These are phyloP conservation scores for Drosophila formosana DNA, from an alignment of 2,888 invertebrate species.

Conservation along the genomic window DNA sequence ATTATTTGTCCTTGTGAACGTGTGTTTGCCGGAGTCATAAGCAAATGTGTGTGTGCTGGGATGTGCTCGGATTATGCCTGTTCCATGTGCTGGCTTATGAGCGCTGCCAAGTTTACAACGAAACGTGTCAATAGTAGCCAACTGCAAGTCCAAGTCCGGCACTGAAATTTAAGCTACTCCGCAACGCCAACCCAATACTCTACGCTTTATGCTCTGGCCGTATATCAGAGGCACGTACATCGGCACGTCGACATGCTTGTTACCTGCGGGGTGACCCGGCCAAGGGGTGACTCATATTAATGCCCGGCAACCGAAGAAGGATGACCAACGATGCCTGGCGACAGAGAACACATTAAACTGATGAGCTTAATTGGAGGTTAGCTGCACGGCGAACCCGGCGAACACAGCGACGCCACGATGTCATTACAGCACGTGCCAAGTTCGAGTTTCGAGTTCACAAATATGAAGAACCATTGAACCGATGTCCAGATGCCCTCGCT, in stretches of 20 bases:
- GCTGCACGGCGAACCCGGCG: constrained; percentile 53
- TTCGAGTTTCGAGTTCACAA: not conserved
- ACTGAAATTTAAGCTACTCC: constrained; percentile 71
- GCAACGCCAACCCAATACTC: constrained; percentile 16
- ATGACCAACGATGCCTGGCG: constrained; percentile 43
- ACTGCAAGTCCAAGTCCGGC: constrained; percentile 44
- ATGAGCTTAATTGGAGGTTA: constrained; percentile 81
- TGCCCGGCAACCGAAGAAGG: constrained; percentile 43
- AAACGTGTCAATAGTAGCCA: constrained; percentile 73
- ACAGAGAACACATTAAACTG: constrained; percentile 77
- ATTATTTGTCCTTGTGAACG: constrained; percentile 3
- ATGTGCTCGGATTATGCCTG: constrained; percentile 75
- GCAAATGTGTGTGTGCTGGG: constrained; percentile 76
- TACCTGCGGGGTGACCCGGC: constrained; percentile 48
- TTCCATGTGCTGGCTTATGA: constrained; percentile 71
- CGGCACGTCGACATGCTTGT: constrained; percentile 68
- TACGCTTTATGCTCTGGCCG: constrained; percentile 25
- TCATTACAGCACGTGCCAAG: constrained; percentile 54
- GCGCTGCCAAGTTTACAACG: constrained; percentile 70
- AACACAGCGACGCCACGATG: constrained; percentile 25
- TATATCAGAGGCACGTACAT: constrained; percentile 67
- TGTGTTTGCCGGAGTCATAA: constrained; percentile 60
- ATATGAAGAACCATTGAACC: not conserved
- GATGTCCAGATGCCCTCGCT: constrained; percentile 12
- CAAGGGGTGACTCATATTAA: constrained; percentile 73